Base-by-base conservation (phyloP, 64 coral and sea anemone genomes). In the Dendronephthya gigantea region DNA sequence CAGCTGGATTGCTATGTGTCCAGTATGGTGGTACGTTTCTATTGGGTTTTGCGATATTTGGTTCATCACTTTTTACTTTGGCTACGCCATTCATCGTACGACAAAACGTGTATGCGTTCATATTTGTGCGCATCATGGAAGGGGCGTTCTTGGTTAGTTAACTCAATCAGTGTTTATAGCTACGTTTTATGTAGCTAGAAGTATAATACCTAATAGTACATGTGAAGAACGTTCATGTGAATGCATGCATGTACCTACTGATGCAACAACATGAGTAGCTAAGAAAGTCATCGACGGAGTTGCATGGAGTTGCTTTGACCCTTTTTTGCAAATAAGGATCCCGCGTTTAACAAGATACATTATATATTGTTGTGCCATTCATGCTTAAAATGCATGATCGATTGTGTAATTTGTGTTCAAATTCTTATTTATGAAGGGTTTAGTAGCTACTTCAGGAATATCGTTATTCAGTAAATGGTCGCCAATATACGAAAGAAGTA, bases 121-220 rank as follows among this genome's bases (percentile, higher is more conserved):
- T 92, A n/a, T 65, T 82, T 45, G 29, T 92, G 33, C 85, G 91
- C 38, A 92, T 92, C 34, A 28, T 82, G 19, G 87, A 92, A 66
- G 91, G 91, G 51, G 65, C 85, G 40, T 72, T n/a, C 14, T 76
- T 92, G 72, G 91, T 92, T 89, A 82, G 91, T 89, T 40, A 52
- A 1, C 50, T 52, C 8, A 22, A 1, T 0, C 23, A 1, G 50
- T 12, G 23, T 52, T 1, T 52, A 16, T 16, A 1, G 1, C 1
- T 16, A 52, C 13, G 48, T 50, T 50, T n/a, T n/a, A n/a, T n/a
- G n/a, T n/a, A n/a, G n/a, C n/a, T n/a, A n/a, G n/a, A n/a, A n/a
- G n/a, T n/a, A n/a, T n/a, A n/a, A n/a, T n/a, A n/a, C n/a, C n/a
- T n/a, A n/a, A n/a, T n/a, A n/a, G n/a, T n/a, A n/a, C n/a, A n/a